These are phyloP conservation scores for Keiferia lycopersicella DNA, from an alignment of 2,888 invertebrate species.

Conservation along the genomic window DNA sequence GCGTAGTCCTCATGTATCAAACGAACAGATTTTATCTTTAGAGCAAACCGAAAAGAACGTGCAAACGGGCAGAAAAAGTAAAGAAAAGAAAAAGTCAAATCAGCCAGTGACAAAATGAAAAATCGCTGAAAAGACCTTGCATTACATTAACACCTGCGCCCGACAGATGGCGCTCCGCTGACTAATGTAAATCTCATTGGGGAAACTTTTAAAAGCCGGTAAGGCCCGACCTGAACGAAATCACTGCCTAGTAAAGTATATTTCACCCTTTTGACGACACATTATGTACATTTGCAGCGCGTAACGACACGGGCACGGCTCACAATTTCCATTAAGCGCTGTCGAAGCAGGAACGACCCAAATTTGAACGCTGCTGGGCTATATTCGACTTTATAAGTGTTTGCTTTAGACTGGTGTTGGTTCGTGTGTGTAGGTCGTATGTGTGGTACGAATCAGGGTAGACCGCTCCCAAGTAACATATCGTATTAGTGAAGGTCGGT, in stretches of 20 bases:
- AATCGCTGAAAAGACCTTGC: constrained; percentile 24
- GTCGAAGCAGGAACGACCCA: constrained; percentile 59
- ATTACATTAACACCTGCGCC: constrained; percentile 31
- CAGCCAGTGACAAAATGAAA: constrained; percentile 6
- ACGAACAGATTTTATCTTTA: not conserved
- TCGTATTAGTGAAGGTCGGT: constrained; percentile 79
- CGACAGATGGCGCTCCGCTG: constrained; percentile 40
- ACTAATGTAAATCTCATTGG: constrained; percentile 62
- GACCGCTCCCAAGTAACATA: constrained; percentile 74
- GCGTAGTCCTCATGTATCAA: not conserved
- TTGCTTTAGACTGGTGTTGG: constrained; percentile 39
- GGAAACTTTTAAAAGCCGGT: constrained; percentile 71
- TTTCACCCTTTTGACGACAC: constrained; percentile 81
- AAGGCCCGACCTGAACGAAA: constrained; percentile 64
- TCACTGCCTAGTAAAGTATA: constrained; percentile 77
- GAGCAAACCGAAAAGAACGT: not conserved
- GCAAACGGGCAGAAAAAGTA: not conserved
- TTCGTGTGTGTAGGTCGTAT: constrained; percentile 41
- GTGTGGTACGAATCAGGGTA: constrained; percentile 45
- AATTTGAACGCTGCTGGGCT: constrained; percentile 47
- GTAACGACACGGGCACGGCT: constrained; percentile 78
- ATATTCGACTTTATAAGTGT: constrained; percentile 52
- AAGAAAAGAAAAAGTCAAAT: constrained; percentile 8
- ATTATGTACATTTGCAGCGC: constrained; percentile 79
- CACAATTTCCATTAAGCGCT: constrained; percentile 77